Percentiles rank a stretch among this genome's conserved stretches.
Conservation (phyloP, 2,797 vertebrate genomes). For the Brachyrhaphis roseni region DNA sequence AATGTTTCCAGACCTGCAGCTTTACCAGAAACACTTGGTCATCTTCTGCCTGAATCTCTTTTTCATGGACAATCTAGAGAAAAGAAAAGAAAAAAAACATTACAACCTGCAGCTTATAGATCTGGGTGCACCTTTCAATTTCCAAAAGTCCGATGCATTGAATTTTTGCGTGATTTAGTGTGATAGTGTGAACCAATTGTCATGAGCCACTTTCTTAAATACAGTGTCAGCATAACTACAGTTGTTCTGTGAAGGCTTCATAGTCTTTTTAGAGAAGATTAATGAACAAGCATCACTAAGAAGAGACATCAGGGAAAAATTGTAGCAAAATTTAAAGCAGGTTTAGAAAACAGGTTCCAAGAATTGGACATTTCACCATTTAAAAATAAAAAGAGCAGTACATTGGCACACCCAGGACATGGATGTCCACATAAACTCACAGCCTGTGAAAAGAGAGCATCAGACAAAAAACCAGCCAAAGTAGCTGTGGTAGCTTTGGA, state of each 20-base stretch:
- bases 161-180: too few relatives aligned
- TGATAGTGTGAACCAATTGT: not conserved
- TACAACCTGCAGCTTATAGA: not conserved
- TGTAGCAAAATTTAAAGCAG: not conserved
- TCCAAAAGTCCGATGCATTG: not conserved
- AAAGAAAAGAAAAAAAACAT: constrained; percentile 1
- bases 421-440: not conserved
- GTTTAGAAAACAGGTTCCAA: not conserved
- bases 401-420: not conserved
- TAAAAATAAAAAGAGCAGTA: not conserved
- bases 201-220: not conserved
- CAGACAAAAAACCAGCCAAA: not conserved
- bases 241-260: not conserved
- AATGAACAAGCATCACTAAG: not conserved
- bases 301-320: not conserved
- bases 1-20: constrained; percentile 87
- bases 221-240: not conserved
- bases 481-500: not conserved
- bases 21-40: constrained; percentile 99
- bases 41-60: constrained; percentile 97
- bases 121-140: not conserved
- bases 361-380: not conserved
- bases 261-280: not conserved
- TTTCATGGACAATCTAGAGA: constrained; percentile 97
- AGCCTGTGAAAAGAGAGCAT: not conserved